Conservation (phyloP, 2,113 vertebrate species). For the Misgurnus anguillicaudatus region DNA sequence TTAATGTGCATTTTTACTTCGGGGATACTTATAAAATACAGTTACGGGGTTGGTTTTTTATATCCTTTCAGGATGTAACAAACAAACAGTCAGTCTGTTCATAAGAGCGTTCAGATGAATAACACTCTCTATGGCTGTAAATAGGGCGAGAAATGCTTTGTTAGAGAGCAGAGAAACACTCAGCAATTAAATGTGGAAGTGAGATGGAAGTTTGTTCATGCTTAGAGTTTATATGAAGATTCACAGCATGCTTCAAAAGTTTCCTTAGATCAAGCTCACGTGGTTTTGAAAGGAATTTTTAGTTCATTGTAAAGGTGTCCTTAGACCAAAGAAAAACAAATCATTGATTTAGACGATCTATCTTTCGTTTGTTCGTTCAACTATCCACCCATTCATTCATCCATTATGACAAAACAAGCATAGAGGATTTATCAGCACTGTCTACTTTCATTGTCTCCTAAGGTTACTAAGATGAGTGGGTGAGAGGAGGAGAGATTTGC, state of each 20-base stretch:
- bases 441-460: constrained; percentile 31
- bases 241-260: constrained; percentile 8
- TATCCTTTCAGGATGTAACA: constrained; percentile 11
- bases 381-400: constrained; percentile 16
- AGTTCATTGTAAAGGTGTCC: too few relatives aligned
- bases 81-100: constrained; percentile 30
- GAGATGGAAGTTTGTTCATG: not conserved
- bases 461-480: constrained; percentile 15
- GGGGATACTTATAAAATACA: constrained; percentile 9
- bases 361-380: constrained; percentile 13
- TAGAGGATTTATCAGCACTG: constrained; percentile 22
- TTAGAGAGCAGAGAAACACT: constrained; percentile 31
- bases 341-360: too few relatives aligned
- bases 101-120: constrained; percentile 12
- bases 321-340: too few relatives aligned
- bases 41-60: not conserved
- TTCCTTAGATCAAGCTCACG: constrained; percentile 3
- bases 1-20: constrained; percentile 8
- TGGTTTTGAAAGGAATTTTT: too few relatives aligned
- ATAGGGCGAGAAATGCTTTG: not conserved
- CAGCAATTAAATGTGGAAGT: constrained; percentile 29
- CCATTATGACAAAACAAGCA: constrained; percentile 28
- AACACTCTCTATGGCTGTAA: constrained; percentile 20
- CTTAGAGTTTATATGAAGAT: constrained; percentile 3
- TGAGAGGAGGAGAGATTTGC: constrained; percentile 25